Base-by-base conservation (phyloP, 2,797 vertebrate species). In the Acanthopagrus latus region DNA sequence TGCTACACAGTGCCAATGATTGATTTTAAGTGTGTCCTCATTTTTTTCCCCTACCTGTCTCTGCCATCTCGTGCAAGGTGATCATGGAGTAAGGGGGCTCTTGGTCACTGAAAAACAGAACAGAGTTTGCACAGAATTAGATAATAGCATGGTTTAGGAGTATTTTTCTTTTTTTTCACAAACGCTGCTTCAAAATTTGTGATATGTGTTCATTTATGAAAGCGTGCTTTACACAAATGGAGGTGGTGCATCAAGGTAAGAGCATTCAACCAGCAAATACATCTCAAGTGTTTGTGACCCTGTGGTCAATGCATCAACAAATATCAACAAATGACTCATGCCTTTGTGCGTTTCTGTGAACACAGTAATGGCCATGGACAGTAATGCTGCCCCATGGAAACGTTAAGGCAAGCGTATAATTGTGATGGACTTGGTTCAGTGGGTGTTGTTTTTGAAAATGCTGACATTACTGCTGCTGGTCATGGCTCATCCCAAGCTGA, bases 11-110 rank as follows among this genome's bases (percentile, higher is more conserved):
- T 33, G 8, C 23, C 5, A 8, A 4, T 44, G 5, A 20, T 16
- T 21, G 38, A 71, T 44, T 20, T 4, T 41, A 29, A 67, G 38
- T 18, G 38, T 27, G 33, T 63, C 23, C 11, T 18, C 0, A 13
- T 7, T 7, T 47, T 48, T 60, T 88, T 67, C 94, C 95, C 94
- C 95, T 96, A 99, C 98, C 98, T 60, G 98, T 99, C 95, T 99
- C 98, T 90, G 98, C 98, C 98, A 99, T 99, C 95, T 99, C 98
- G 48, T 99, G 98, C 92, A 99, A 95, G 14, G 98, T 99, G 93
- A 99, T 99, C 98, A 99, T 99, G 92, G 98, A 99, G 94, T 98
- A 99, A 9, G 98, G 98, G 69, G 98, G 98, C 90, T 99, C 98
- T 95, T 99, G 98, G 94, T 99, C 98, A 95, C 98, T 99, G 94